Evolutionary conservation across 23 tunicate species (phyloP), one percentile per base, ranked within the genome.

Genomic region (Corella eumyota): DNA sequence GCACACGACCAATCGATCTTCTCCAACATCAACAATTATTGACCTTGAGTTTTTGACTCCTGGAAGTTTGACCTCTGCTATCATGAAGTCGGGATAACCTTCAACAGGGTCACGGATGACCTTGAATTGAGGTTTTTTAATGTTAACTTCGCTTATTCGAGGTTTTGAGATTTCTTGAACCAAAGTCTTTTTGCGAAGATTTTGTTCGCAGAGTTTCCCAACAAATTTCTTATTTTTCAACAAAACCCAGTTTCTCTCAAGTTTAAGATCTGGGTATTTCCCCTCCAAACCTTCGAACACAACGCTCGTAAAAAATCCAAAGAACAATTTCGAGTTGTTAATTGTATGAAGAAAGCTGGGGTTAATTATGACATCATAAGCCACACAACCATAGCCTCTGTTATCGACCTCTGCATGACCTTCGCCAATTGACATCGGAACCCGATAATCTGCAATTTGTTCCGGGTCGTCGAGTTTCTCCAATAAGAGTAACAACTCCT

Each of bases 401-500:
- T 88, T 88, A 64, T 88, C 96, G 2, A 79, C 26, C 58, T 88
- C 96, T 0, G 88, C 83, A 68, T 88, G 96, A 26, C 81, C 67
- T 65, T 62, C 88, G 7, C 96, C 96, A 19, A 88, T 65, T 55
- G 88, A 78, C 96, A 88, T 88, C 17, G 96, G 96, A 31, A 88
- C 67, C 36, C 77, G 57, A 66, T 78, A 88, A 34, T 79, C 75
- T 9, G 79, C 96, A 19, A 73, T 73, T 59, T 77, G 73, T 57
- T 88, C 67, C 0, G 72, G 66, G 38, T 88, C 77, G 3, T 88
- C 81, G 28, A 74, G 35, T 24, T 67, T 37, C 13, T 79, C 77
- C 50, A 88, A 26, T 59, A 88, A 70, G 44, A 67, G 37, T 30
- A 80, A 19, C 47, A 88, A 45, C 50, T 78, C 77, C n/a, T 62